Percentiles rank a stretch among this genome's conserved stretches.
Evolutionary conservation across 2,113 vertebrate species (phyloP).

Genomic region (Oreochromis niloticus): DNA sequence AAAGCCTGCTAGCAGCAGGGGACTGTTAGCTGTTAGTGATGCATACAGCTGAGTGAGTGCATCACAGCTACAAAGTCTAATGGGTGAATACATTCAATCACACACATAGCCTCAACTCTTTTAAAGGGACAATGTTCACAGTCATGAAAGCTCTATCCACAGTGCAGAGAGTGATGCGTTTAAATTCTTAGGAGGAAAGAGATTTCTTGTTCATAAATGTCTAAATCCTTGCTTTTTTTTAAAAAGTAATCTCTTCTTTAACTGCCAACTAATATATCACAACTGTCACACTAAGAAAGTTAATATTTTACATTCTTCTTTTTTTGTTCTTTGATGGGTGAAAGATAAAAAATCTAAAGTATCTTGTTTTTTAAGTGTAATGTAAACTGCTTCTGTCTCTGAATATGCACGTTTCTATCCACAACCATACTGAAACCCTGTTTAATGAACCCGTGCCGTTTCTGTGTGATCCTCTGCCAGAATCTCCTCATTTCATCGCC

Average conservation of each 20-base stretch:
- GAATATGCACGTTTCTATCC: background rate
- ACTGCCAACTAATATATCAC: background rate
- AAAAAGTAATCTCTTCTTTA: background rate
- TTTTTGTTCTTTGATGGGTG: background rate
- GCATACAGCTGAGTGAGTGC: conserved; percentile 71
- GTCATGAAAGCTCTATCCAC: conserved; percentile 43
- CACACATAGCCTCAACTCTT: conserved; percentile 58
- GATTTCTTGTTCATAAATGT: conserved; percentile 34
- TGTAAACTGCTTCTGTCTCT: background rate
- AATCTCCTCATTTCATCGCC: background rate
- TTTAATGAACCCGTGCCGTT: background rate
- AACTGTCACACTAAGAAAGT: background rate
- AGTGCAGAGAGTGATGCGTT: conserved; percentile 22
- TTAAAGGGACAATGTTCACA: conserved; percentile 60
- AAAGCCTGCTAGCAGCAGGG: conserved; percentile 71
- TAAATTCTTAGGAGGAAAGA: conserved; percentile 15
- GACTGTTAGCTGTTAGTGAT: conserved; percentile 70
- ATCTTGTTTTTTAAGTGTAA: background rate
- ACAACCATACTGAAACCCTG: background rate
- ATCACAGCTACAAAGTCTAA: conserved; percentile 69
- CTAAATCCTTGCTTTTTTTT: background rate
- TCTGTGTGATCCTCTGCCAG: conserved; percentile 6
- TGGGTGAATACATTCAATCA: conserved; percentile 71
- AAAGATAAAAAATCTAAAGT: background rate
- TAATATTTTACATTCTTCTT: background rate